phyloP scores from a whole-genome alignment of 2,797 vertebrate species.

The Bufotes viridis region DNA sequence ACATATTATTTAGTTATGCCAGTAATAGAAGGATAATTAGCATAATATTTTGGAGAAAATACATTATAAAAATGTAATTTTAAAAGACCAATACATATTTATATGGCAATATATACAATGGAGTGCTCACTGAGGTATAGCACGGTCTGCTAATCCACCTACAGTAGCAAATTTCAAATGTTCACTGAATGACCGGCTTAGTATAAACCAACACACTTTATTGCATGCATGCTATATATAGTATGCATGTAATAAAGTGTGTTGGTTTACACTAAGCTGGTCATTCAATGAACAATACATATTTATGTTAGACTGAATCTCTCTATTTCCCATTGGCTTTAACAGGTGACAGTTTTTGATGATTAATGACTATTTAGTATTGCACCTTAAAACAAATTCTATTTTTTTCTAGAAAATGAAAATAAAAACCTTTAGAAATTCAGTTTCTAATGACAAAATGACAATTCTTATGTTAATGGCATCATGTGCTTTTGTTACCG shows the following conservation, averaged over 20 bases:
- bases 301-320: constrained; percentile 27
- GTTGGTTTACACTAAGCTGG: too few species aligned
- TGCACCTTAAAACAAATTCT: constrained; percentile 26
- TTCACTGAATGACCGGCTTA: too few species aligned
- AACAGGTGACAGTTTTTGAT: constrained; percentile 26
- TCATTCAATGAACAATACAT: too few species aligned
- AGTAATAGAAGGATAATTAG: not conserved
- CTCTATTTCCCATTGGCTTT: not conserved
- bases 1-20: not conserved
- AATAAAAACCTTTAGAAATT: constrained; percentile 41
- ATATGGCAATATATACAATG: too few species aligned
- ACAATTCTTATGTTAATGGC: constrained; percentile 36
- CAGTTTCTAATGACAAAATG: constrained; percentile 30
- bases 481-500: constrained; percentile 44
- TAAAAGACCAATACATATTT: constrained; percentile 20
- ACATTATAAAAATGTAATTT: constrained; percentile 18
- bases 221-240: too few species aligned
- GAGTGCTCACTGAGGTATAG: too few species aligned
- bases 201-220: too few species aligned
- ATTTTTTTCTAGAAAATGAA: constrained; percentile 5
- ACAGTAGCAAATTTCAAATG: too few species aligned
- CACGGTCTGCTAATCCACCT: too few species aligned
- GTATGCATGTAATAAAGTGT: too few species aligned
- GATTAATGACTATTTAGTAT: constrained; percentile 33
- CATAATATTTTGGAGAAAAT: constrained; percentile 1